Base-by-base conservation (phyloP, 1,140 invertebrate genomes). In the Saccostrea echinata region DNA sequence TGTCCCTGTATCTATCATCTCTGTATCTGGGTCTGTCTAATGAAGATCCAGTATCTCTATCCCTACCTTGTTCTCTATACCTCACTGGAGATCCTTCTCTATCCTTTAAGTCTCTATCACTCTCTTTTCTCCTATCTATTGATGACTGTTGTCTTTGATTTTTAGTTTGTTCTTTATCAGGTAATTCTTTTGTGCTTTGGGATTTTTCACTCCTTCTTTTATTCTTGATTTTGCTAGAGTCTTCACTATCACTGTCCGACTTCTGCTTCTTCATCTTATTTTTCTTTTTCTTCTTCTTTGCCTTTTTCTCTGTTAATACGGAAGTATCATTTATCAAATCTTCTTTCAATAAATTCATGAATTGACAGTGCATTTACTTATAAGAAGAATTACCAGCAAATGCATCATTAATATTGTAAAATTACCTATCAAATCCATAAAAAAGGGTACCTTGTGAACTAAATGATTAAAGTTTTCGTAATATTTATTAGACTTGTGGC, bases 211-310 rank as follows among this genome's bases (percentile, higher is more conserved):
- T 52, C 64, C 35, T 82, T 61, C 27, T 53, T 52, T 86, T 71
- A 18, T 76, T 64, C 8, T 18, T 35, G 71, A 53, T 43, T 30
- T 27, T 80, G 30, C 68, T 35, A 51, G 86, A 80, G 12, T 24
- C 84, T 24, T 85, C 86, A 81, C 80, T 86, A 21, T 88, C 86
- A 84, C 86, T 89, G 18, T 83, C 84, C 55, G 76, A 85, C 84
- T 91, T 91, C 61, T 92, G 89, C 83, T 92, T 90, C 71, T 92
- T 93, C 33, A 87, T 90, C 80, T 91, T 90, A 76, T 91, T 91
- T 84, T 92, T 90, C 83, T 91, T 92, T 71, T 90, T 90, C 53
- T 90, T 86, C 84, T 91, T 90, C 55, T 84, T 83, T 71, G 85
- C 55, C 55, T 90, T 87, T 84, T 90, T 88, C 55, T 90, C 84